Evolutionary conservation across 2,888 invertebrate genomes (phyloP).

Genomic region (Acrocyrtus sp.): DNA sequence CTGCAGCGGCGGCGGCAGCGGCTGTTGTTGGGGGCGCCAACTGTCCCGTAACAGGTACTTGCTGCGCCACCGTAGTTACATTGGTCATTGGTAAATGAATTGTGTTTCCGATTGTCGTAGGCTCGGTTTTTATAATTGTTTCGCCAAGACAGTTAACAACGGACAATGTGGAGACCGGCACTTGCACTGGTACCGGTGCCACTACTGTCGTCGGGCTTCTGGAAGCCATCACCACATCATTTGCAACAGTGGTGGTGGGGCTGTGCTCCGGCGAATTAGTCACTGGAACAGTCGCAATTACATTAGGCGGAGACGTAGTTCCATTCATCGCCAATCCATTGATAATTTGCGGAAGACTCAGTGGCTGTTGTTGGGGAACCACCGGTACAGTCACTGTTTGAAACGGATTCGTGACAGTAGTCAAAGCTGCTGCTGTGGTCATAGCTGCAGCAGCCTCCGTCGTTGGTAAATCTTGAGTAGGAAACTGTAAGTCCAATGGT

Average conservation of each 20-base stretch:
- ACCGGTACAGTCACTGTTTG: conserved; percentile 17
- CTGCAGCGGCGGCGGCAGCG: neutral
- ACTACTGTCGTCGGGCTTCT: conserved; percentile 15
- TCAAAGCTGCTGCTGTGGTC: conserved; percentile 13
- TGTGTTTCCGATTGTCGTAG: neutral
- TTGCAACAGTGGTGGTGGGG: neutral
- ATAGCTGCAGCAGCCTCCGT: conserved; percentile 1
- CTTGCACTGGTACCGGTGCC: neutral
- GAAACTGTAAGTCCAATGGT: conserved; percentile 57
- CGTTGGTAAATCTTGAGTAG: conserved; percentile 35
- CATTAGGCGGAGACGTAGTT: neutral
- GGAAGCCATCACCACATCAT: conserved; percentile 16
- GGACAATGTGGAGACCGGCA: conserved; percentile 5
- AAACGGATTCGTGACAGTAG: conserved; percentile 32
- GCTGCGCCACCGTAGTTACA: conserved; percentile 14
- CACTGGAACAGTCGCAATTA: conserved; percentile 3
- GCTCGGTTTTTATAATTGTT: conserved; percentile 43
- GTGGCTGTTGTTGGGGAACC: conserved; percentile 4
- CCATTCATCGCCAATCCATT: conserved; percentile 29
- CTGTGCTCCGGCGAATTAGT: conserved; percentile 6
- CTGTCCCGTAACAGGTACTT: neutral
- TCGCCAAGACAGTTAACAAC: conserved; percentile 48
- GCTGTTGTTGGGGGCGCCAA: neutral
- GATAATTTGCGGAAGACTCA: conserved; percentile 27
- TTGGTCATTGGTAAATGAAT: conserved; percentile 19